These are phyloP conservation scores for Leptocoma aspasia DNA, from an alignment of 2,113 vertebrate genomes.

Conservation along the genomic window DNA sequence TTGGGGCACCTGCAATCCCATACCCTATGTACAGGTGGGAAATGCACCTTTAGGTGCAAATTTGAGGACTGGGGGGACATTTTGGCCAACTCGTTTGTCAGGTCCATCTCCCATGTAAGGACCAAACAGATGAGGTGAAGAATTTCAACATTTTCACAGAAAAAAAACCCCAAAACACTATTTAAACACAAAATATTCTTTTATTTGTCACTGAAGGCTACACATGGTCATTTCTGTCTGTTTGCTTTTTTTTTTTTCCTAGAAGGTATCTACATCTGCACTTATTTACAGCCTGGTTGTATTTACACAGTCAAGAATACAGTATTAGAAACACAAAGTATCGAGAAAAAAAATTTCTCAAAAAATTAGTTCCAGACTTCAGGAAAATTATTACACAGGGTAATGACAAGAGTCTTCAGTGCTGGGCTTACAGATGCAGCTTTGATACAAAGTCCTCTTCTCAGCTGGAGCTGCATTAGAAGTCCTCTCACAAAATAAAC, in stretches of 20 bases:
- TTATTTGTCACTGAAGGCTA: slow-evolving; percentile 97
- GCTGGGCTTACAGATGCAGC: slow-evolving; percentile 68
- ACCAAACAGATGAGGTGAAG: not conserved
- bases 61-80: not conserved
- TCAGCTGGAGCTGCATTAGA: slow-evolving; percentile 36
- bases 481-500: slow-evolving; percentile 58
- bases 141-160: not conserved
- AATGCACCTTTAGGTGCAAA: not conserved
- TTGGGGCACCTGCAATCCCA: not conserved
- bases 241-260: slow-evolving; percentile 73
- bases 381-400: slow-evolving; percentile 76
- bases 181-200: slow-evolving; percentile 99
- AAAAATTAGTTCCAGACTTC: slow-evolving; percentile 80
- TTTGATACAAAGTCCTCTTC: slow-evolving; percentile 56
- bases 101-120: not conserved
- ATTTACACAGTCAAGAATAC: slow-evolving; percentile 94
- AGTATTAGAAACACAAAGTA: slow-evolving; percentile 85
- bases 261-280: slow-evolving; percentile 99
- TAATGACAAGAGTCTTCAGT: slow-evolving; percentile 77
- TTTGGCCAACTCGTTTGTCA: not conserved
- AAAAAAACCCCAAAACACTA: not conserved
- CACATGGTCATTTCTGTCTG: slow-evolving; percentile 88
- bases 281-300: slow-evolving; percentile 93
- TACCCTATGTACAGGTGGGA: accelerated
- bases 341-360: slow-evolving; percentile 79